Conservation (phyloP, 2,888 invertebrate species). For the Cataglyphis cursor region DNA sequence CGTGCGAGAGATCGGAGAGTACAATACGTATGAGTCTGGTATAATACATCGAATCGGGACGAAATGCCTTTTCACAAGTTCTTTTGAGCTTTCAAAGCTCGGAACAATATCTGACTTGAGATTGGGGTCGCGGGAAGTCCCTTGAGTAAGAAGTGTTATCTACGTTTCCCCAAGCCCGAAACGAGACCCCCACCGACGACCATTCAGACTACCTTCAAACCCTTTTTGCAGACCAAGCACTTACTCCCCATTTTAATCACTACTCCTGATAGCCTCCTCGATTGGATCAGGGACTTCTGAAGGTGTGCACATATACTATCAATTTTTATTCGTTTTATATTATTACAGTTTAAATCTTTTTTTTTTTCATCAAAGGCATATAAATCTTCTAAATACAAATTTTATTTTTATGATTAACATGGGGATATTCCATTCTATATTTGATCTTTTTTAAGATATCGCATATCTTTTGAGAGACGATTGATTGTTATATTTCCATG, state of each 20-base stretch:
- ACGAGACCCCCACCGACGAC: slow-evolving; percentile 74
- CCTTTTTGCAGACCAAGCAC: slow-evolving; percentile 78
- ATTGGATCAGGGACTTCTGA: slow-evolving; percentile 80
- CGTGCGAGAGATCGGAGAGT: slow-evolving; percentile 74
- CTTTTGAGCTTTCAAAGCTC: slow-evolving; percentile 84
- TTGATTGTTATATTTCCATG: not conserved
- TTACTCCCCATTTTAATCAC: slow-evolving; percentile 81
- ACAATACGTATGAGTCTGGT: slow-evolving; percentile 80
- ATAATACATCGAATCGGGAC: slow-evolving; percentile 82
- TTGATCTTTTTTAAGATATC: not conserved
- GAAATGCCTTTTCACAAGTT: slow-evolving; percentile 82
- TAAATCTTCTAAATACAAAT: not conserved
- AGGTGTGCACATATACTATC: slow-evolving; percentile 51
- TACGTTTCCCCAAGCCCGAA: slow-evolving; percentile 81
- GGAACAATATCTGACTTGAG: slow-evolving; percentile 85
- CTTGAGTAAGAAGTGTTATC: slow-evolving; percentile 84
- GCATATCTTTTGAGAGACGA: not conserved
- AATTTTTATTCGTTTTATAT: slow-evolving; percentile 30
- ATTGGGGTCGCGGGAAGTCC: slow-evolving; percentile 83
- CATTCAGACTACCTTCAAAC: slow-evolving; percentile 73
- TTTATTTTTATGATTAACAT: not conserved
- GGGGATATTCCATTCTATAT: not conserved
- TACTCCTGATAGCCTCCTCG: slow-evolving; percentile 79
- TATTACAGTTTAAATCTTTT: slow-evolving; percentile 6
- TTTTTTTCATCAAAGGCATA: not conserved